Evolutionary conservation across 2,113 vertebrate species (phyloP).

Genomic region (Kryptolebias marmoratus): DNA sequence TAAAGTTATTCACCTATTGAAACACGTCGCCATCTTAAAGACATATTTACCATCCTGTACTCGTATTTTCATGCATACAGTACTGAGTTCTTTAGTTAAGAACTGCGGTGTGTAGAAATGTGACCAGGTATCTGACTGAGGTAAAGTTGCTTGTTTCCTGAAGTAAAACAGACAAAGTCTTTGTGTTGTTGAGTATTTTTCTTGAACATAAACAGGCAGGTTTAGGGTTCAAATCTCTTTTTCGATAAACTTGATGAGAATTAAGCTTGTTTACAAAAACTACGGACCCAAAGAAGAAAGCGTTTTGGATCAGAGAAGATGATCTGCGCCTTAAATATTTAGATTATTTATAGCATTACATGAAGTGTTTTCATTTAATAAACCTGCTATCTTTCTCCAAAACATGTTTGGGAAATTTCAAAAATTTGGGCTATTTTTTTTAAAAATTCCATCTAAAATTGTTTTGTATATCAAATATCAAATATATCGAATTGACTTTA

Average conservation of each 20-base stretch:
- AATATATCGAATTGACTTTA: too few species aligned
- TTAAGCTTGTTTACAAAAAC: not conserved
- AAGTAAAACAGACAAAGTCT: constrained; percentile 51
- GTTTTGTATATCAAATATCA: too few species aligned
- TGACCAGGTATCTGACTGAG: constrained; percentile 64
- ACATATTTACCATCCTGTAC: constrained; percentile 29
- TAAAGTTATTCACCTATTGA: constrained; percentile 36
- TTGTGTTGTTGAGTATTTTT: constrained; percentile 6
- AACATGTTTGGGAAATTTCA: too few species aligned
- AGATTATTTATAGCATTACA: not conserved
- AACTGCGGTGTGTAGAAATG: constrained; percentile 20
- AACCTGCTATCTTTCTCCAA: not conserved
- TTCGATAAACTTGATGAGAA: not conserved
- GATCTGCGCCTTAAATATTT: not conserved
- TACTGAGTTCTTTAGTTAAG: constrained; percentile 36
- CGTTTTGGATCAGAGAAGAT: not conserved
- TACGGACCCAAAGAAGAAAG: not conserved
- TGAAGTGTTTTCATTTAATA: not conserved
- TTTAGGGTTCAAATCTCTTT: constrained; percentile 33
- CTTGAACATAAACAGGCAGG: constrained; percentile 26
- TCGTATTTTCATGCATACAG: constrained; percentile 59
- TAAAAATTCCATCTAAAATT: not conserved
- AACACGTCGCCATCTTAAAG: constrained; percentile 32
- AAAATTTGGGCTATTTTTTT: too few species aligned
- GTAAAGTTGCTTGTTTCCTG: constrained; percentile 74